Evolutionary conservation across 2,113 vertebrate species (phyloP).

Genomic region (Psittacus erithacus): DNA sequence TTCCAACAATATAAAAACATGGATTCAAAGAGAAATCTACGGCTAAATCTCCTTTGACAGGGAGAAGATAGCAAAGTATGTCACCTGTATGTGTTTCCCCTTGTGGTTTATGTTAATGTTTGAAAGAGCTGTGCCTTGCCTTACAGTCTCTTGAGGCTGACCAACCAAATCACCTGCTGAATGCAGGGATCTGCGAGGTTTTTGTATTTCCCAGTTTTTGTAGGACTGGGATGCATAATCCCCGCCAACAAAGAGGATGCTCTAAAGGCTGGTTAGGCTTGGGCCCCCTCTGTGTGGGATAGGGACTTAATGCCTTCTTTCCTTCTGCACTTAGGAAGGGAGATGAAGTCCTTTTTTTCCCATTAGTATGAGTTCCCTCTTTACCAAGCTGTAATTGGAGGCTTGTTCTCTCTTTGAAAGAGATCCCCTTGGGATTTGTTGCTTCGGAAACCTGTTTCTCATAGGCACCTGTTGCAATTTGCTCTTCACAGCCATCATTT

Average conservation of each 20-base stretch:
- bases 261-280: neutral
- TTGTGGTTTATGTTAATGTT: neutral
- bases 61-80: neutral
- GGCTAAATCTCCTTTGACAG: neutral
- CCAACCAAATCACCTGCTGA: neutral
- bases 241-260: rapidly evolving
- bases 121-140: neutral
- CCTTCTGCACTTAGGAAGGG: neutral
- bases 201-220: neutral
- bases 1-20: neutral
- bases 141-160: rapidly evolving
- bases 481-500: neutral
- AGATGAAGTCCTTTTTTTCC: neutral
- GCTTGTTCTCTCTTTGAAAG: neutral
- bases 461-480: neutral
- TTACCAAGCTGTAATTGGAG: neutral
- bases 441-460: neutral
- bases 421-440: neutral
- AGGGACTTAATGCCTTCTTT: neutral
- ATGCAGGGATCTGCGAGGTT: rapidly evolving
- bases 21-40: neutral
- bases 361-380: neutral
- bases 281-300: rapidly evolving
- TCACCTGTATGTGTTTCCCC: rapidly evolving
- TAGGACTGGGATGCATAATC: neutral